These are phyloP conservation scores for Dendrolimus punctatus DNA, from an alignment of 1,140 invertebrate genomes.

Conservation along the genomic window DNA sequence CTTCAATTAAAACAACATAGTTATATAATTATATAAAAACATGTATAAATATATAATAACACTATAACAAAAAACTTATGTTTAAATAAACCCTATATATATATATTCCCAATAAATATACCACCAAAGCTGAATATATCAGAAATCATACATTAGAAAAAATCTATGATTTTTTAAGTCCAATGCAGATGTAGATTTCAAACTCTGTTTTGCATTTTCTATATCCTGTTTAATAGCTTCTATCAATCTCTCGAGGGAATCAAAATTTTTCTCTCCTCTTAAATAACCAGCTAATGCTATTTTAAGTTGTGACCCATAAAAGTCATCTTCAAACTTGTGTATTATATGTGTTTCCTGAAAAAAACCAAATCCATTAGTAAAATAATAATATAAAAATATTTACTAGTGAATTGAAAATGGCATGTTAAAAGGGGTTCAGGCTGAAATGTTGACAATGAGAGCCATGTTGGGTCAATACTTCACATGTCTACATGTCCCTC, in stretches of 20 bases:
- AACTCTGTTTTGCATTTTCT: constrained; percentile 70
- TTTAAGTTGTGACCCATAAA: constrained; percentile 89
- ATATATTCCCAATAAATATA: not conserved
- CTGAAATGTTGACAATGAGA: too few species aligned
- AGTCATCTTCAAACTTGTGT: constrained; percentile 87
- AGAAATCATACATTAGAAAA: constrained; percentile 12
- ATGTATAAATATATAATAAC: too few species aligned
- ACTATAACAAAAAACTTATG: too few species aligned
- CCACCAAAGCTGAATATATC: not conserved
- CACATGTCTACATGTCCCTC: too few species aligned
- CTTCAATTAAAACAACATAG: too few species aligned
- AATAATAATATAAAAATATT: not conserved
- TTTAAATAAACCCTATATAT: too few species aligned
- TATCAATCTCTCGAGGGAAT: constrained; percentile 85
- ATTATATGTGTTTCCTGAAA: constrained; percentile 92
- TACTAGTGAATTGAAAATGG: not conserved
- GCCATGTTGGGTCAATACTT: too few species aligned
- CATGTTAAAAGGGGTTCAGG: too few species aligned
- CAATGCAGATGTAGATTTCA: constrained; percentile 67
- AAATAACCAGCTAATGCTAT: constrained; percentile 88
- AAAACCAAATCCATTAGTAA: constrained; percentile 1
- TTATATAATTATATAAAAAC: too few species aligned
- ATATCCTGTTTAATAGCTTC: constrained; percentile 85
- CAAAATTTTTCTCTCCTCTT: constrained; percentile 86
- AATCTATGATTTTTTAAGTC: constrained; percentile 32